A percentile compares a stretch with the other conserved stretches of the same genome.
Conservation (phyloP, 2,888 invertebrate species). For the Autographa gamma region DNA sequence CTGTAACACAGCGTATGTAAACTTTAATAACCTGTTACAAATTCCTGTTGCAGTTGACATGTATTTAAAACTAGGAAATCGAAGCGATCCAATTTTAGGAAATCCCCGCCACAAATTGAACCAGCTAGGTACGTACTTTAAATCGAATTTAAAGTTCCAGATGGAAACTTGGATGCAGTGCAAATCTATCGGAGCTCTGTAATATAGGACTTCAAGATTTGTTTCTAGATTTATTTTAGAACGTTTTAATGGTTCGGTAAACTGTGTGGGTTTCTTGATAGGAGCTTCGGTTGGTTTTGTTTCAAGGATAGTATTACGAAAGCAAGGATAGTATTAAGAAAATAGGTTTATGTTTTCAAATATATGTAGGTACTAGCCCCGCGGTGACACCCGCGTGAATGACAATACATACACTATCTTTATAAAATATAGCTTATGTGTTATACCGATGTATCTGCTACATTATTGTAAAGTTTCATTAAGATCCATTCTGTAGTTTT, state of each 20-base stretch:
- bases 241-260: conserved; percentile 1
- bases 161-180: conserved; percentile 8
- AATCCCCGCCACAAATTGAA: conserved; percentile 1
- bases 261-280: not conserved
- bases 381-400: no score
- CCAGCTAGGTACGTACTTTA: not conserved
- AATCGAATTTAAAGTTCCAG: conserved; percentile 11
- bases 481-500: no score
- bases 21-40: not conserved
- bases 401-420: no score
- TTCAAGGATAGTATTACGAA: not conserved
- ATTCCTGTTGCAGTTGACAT: not conserved
- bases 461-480: no score
- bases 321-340: no score
- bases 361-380: no score
- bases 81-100: conserved; percentile 5
- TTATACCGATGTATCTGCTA: no score
- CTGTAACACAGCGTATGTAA: not conserved
- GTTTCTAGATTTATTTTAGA: not conserved
- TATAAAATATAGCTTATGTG: no score
- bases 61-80: not conserved
- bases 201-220: conserved; percentile 3
- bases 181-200: conserved; percentile 3
- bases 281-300: not conserved
- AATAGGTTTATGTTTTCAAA: no score